Base-by-base conservation (phyloP, 2,888 invertebrate genomes). In the Dendrolimus pini region DNA sequence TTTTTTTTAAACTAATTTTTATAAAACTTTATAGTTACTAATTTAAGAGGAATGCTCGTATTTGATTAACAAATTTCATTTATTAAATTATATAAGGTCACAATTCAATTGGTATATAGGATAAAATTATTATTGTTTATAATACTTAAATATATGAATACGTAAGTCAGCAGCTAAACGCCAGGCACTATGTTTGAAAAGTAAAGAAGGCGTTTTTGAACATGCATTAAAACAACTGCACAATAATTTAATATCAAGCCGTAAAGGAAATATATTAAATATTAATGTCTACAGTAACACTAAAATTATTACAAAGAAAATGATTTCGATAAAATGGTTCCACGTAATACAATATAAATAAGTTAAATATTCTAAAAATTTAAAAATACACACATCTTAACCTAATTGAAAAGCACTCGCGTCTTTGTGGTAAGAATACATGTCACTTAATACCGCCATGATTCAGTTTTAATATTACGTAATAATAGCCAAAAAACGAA, bases 331-430 rank as follows among this genome's bases (percentile, higher is more conserved):
- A 85, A 47, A 47, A 84, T 84, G 80, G 78, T 85, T 85, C 88
- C 9, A 87, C 84, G 82, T 86, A 89, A 89, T 89, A 87, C 85
- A 85, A 87, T 88, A 86, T 85, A 89, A 90, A 90, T 90, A 90
- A 90, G 89, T 89, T 89, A 89, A 89, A 89, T 89, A 89, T 84
- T 89, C 89, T 89, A 90, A 89, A 87, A 89, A 80, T 83, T 89
- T 89, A 88, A 89, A 89, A 89, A 87, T 90, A 90, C 90, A 90
- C 90, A 89, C 90, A 70, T 78, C 89, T 80, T 89, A 89, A 89
- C 85, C 89, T 89, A 89, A 87, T 85, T 82, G 79, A 89, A 90
- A 89, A 89, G 83, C 90, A 88, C 83, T 85, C 86, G 78, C 79
- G 77, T 78, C 76, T 82, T 78, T 79, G 78, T 78, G 72, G 73